phyloP scores from a whole-genome alignment of 2,888 invertebrate genomes.

The Beris morrisii region DNA sequence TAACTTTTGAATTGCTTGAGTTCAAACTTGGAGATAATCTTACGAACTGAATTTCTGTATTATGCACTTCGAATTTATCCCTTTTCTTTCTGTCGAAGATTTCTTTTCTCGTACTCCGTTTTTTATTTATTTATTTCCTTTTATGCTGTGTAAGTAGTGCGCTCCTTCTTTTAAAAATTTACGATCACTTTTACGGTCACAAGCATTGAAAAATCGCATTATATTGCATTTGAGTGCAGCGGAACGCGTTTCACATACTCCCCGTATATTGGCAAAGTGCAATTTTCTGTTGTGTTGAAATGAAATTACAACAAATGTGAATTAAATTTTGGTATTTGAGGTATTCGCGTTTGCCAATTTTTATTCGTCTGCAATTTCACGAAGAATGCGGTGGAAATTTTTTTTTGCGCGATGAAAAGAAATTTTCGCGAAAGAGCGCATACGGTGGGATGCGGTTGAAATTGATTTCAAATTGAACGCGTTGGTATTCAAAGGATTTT shows the following conservation, averaged over 20 bases:
- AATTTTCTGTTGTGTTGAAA: constrained; percentile 31
- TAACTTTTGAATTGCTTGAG: not conserved
- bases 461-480: too few relatives aligned
- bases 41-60: constrained; percentile 1
- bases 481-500: too few relatives aligned
- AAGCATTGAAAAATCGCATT: constrained; percentile 28
- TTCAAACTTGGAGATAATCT: constrained; percentile 2
- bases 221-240: constrained; percentile 2
- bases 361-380: too few relatives aligned
- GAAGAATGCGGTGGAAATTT: too few relatives aligned
- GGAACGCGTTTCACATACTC: too few relatives aligned
- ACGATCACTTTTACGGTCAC: constrained; percentile 26
- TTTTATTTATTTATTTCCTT: not conserved
- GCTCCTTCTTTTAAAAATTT: constrained; percentile 14
- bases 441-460: too few relatives aligned
- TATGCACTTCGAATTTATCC: constrained; percentile 17
- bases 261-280: constrained; percentile 5
- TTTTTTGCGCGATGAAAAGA: too few relatives aligned
- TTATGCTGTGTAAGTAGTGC: not conserved
- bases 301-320: constrained; percentile 22
- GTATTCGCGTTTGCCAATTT: too few relatives aligned
- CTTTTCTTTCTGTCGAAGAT: constrained; percentile 15
- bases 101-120: constrained; percentile 10
- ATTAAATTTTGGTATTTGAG: too few relatives aligned
- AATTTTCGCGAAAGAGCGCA: too few relatives aligned